phyloP scores from a whole-genome alignment of 2,888 invertebrate genomes.

The Sicus ferrugineus region DNA sequence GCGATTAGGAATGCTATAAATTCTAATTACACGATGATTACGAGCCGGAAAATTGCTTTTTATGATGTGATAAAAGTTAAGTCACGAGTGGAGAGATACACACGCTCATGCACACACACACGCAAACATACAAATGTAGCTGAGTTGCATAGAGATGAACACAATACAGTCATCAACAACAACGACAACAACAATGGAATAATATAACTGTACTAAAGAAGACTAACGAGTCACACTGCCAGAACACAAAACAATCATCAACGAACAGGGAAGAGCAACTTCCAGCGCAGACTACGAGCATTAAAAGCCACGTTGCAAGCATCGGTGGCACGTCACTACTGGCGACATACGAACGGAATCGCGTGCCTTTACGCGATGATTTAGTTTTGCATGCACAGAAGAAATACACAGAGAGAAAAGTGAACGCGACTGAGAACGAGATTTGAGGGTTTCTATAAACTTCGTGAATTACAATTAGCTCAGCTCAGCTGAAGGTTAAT shows the following conservation, averaged over 20 bases:
- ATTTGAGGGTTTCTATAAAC: no score
- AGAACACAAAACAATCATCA: slow-evolving; percentile 14
- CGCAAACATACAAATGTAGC: neutral
- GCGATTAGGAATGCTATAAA: slow-evolving; percentile 37
- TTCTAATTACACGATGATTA: slow-evolving; percentile 38
- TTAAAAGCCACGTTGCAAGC: neutral
- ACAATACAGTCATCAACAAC: slow-evolving; percentile 6
- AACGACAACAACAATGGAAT: no score
- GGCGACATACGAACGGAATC: no score
- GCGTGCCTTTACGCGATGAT: no score
- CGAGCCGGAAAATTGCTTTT: slow-evolving; percentile 38
- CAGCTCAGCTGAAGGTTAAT: no score
- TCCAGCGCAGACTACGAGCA: neutral
- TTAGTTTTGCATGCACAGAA: no score
- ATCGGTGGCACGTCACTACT: no score
- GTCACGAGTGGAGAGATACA: slow-evolving; percentile 1
- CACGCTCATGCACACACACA: neutral
- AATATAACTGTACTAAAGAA: neutral
- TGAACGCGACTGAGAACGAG: no score
- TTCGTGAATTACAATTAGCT: no score
- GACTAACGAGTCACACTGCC: no score
- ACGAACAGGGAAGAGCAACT: neutral
- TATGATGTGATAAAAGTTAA: slow-evolving; percentile 38
- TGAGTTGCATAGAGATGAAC: neutral
- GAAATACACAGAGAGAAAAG: no score